Conservation (phyloP, 1,140 invertebrate genomes). For the Apis cerana region DNA sequence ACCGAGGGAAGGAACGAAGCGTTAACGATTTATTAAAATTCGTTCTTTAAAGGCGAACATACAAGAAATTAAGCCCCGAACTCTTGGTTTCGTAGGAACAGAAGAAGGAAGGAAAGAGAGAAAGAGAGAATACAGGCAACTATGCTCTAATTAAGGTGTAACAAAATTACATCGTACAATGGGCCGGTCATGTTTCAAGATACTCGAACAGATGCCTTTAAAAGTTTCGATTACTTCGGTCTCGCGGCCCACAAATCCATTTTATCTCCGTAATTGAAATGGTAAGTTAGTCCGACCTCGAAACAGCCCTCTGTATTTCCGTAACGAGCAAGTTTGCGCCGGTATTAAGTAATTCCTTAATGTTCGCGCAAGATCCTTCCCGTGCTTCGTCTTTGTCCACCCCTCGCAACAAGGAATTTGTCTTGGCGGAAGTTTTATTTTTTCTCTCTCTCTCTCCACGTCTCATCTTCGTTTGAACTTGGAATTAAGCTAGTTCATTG, state of each 20-base stretch:
- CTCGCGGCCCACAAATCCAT: slow-evolving; percentile 26
- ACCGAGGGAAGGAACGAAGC: too few relatives aligned
- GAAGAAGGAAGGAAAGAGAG: background rate
- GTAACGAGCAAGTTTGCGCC: slow-evolving; percentile 30
- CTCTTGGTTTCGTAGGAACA: too few relatives aligned
- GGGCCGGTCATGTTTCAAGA: background rate
- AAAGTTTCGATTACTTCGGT: slow-evolving; percentile 42
- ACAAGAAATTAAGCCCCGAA: too few relatives aligned
- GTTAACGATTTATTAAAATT: too few relatives aligned
- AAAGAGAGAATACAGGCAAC: background rate
- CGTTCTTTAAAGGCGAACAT: too few relatives aligned
- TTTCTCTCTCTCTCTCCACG: too few relatives aligned
- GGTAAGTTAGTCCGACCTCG: slow-evolving; percentile 34
- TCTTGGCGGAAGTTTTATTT: background rate
- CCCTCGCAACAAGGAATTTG: background rate
- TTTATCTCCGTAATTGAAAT: slow-evolving; percentile 42
- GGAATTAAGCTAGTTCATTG: background rate
- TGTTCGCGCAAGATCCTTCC: background rate
- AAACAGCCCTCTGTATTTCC: slow-evolving; percentile 34
- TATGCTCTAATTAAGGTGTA: slow-evolving; percentile 32
- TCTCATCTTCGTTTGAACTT: background rate
- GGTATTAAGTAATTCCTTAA: slow-evolving; percentile 34
- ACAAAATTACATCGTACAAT: slow-evolving; percentile 14
- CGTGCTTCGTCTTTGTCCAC: background rate
- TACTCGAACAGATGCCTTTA: slow-evolving; percentile 17